Evolutionary conservation across 2,797 vertebrate genomes (phyloP), one percentile per base, ranked within the genome.

Genomic region (Etheostoma nigrum): DNA sequence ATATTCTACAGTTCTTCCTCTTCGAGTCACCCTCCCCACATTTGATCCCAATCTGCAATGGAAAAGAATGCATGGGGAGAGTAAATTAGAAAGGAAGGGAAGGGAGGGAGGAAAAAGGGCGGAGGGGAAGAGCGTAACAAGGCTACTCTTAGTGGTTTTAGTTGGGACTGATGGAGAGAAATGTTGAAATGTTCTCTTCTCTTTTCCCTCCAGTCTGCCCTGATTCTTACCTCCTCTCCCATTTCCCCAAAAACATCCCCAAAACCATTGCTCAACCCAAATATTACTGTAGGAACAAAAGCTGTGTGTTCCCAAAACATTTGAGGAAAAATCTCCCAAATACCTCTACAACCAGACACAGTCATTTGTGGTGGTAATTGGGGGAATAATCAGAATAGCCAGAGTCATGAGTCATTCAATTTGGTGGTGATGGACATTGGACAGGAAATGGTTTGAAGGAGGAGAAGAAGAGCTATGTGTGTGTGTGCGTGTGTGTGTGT

Each of bases 81-180:
- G 73, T 14, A 75, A 86, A 87, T 77, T 73, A 85, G 36, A 68
- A 86, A 79, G 82, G 72, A 83, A 83, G 81, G 78, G 78, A 82
- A 74, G 30, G 33, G 67, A 76, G 78, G 79, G 67, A 80, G 78
- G 79, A 33, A 61, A 40, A 76, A 70, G 70, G 78, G 77, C 9
- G 69, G 76, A 82, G 72, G 58, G 54, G 74, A 66, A 79, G 64
- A 77, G 54, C 15, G 23, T 72, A 78, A 82, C 61, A 53, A 79
- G 74, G 66, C 81, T 89, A 70, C 85, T 90, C 87, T 91, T 88
- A 84, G 84, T 84, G 90, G 83, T 88, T 91, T 90, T 55, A 76
- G 79, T 82, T 82, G 70, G 69, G 82, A 87, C 74, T 83, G 54
- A 47, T 62, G 21, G 44, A 36, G 57, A 74, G 60, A 82, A 80